phyloP scores from a whole-genome alignment of 2,113 vertebrate species.

The Xenopus borealis region DNA sequence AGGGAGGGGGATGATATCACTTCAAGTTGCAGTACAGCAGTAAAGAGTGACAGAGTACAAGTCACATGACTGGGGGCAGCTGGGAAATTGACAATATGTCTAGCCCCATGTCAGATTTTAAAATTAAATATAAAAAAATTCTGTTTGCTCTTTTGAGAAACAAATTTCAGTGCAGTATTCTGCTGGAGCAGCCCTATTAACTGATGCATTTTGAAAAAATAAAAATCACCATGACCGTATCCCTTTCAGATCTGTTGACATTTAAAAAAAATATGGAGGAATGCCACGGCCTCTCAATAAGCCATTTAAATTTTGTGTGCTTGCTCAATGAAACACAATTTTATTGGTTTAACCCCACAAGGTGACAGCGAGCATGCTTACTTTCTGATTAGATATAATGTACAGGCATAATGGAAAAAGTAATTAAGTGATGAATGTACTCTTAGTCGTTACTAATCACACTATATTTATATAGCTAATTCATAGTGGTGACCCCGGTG shows the following conservation, averaged over 20 bases:
- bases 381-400: conserved; percentile 74
- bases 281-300: conserved; percentile 48
- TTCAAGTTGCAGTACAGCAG: too few species aligned
- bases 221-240: too few species aligned
- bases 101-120: too few species aligned
- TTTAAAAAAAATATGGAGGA: conserved; percentile 46
- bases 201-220: too few species aligned
- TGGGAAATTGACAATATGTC: too few species aligned
- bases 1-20: too few species aligned
- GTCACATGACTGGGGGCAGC: too few species aligned
- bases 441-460: conserved; percentile 70
- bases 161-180: too few species aligned
- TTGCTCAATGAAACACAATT: conserved; percentile 55
- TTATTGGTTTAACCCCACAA: conserved; percentile 69
- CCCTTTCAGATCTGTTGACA: conserved; percentile 53
- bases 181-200: too few species aligned
- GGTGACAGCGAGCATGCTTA: conserved; percentile 70
- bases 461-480: conserved; percentile 65
- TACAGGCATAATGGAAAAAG: conserved; percentile 77
- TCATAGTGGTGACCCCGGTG: conserved; percentile 59
- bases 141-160: too few species aligned
- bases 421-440: conserved; percentile 80
- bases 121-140: too few species aligned
- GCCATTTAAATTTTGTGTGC: conserved; percentile 53
- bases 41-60: too few species aligned